Conservation (phyloP, 1,140 invertebrate genomes). For the Pseudomyrmex sp. region DNA sequence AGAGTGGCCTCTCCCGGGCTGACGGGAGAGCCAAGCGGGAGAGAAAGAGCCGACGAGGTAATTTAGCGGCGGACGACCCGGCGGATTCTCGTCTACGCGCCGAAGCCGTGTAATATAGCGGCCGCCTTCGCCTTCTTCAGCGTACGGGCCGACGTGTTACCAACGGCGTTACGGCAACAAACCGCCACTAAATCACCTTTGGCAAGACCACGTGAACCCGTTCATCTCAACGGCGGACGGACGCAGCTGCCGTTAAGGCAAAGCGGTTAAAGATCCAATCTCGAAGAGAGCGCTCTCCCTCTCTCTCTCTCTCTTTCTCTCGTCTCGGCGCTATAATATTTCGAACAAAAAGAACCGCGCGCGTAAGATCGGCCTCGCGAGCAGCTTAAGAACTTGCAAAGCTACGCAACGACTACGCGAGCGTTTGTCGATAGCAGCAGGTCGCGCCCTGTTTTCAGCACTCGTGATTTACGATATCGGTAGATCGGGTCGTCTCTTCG, state of each 20-base stretch:
- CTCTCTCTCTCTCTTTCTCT: not conserved
- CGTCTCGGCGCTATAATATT: conserved; percentile 48
- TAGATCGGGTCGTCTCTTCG: too few relatives aligned
- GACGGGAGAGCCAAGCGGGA: conserved; percentile 1
- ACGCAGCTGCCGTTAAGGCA: conserved; percentile 68
- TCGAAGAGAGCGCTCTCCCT: not conserved
- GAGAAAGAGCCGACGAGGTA: conserved; percentile 36
- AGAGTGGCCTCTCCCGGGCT: not conserved
- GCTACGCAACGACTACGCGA: conserved; percentile 1
- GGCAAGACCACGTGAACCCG: conserved; percentile 72
- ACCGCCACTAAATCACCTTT: conserved; percentile 81
- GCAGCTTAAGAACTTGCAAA: conserved; percentile 55
- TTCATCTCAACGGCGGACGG: conserved; percentile 70
- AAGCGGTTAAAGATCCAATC: conserved; percentile 57
- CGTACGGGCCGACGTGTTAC: conserved; percentile 55
- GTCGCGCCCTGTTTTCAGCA: not conserved
- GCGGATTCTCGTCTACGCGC: conserved; percentile 8
- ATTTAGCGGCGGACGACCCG: conserved; percentile 52
- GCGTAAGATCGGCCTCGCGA: conserved; percentile 37
- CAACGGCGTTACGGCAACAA: conserved; percentile 74
- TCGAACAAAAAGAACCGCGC: conserved; percentile 51
- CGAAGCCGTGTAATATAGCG: conserved; percentile 55
- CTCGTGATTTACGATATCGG: not conserved
- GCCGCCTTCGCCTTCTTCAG: conserved; percentile 37
- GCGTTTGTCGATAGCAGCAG: not conserved